Evolutionary conservation across 2,888 invertebrate species (phyloP).

Genomic region (Bombyx huttoni): DNA sequence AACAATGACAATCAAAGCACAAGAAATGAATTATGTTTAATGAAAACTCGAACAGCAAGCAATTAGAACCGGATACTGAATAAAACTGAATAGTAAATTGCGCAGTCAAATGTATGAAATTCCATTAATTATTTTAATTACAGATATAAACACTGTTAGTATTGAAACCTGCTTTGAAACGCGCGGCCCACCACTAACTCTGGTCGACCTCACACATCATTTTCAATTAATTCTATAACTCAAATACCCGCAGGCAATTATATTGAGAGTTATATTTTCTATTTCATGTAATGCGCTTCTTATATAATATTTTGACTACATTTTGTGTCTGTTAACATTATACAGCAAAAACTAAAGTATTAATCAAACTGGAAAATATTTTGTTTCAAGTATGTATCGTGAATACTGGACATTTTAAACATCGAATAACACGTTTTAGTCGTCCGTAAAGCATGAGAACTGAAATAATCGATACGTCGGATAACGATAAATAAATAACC

Average conservation of each 20-base stretch:
- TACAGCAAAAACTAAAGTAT: too few relatives aligned
- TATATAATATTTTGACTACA: background rate
- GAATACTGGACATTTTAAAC: too few relatives aligned
- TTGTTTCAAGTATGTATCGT: too few relatives aligned
- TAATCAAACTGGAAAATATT: too few relatives aligned
- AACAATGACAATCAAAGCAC: background rate
- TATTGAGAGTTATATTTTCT: background rate
- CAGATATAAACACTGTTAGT: constrained; percentile 15
- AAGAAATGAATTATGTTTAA: background rate
- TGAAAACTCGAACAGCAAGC: background rate
- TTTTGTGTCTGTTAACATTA: too few relatives aligned
- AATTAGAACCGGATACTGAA: background rate
- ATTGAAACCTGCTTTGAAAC: background rate
- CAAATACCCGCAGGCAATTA: background rate
- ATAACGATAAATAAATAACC: too few relatives aligned
- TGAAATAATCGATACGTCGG: too few relatives aligned
- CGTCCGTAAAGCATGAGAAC: too few relatives aligned
- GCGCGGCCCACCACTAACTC: background rate
- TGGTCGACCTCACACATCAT: background rate
- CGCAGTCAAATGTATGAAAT: constrained; percentile 26
- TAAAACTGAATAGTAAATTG: constrained; percentile 22
- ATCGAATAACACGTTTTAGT: too few relatives aligned
- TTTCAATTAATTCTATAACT: background rate
- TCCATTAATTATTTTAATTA: constrained; percentile 31
- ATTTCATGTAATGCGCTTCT: background rate